Base-by-base conservation (phyloP, 2,113 vertebrate genomes). In the Sapajus apella region DNA sequence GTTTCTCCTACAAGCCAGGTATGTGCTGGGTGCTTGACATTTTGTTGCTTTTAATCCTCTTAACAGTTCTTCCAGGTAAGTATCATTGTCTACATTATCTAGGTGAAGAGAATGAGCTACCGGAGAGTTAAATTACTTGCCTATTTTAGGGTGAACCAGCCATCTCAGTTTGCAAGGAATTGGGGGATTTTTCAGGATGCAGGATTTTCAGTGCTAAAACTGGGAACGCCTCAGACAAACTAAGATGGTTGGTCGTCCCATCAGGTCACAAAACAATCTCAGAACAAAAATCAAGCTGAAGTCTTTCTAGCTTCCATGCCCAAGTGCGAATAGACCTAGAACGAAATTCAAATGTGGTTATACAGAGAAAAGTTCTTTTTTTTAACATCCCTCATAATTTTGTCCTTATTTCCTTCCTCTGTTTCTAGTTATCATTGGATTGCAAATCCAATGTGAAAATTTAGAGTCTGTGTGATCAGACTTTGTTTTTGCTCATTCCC, bases 401-500 rank as follows among this genome's bases (percentile, higher is more conserved):
- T n/a, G 6, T 92, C 58, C 66, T 76, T 56, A 17, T 73, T 95
- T 91, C 47, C 66, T 77, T 84, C 56, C 72, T 96, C 86, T 94
- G 45, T 86, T 96, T 95, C 96, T 75, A 68, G 68, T 83, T 97
- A 93, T 68, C 89, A 68, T 32, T 93, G 86, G 80, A 89, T 68
- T 87, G 17, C 61, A 89, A 88, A 75, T 56, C 47, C 61, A 64
- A n/a, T 80, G 77, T 86, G 52, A 95, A 97, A 93, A 91, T 91
- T 93, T 79, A 88, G 61, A 90, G 73, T 73, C 66, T 75, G 8
- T 61, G 61, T 64, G 27, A 97, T 94, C 40, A 55, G 16, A 80
- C 83, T 96, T 97, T 94, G 77, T 86, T 95, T 95, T 64, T 88
- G 55, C 73, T 83, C 70, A 75, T 93, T 94, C 55, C 58, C 73